A percentile compares a stretch with the other conserved stretches of the same genome.
Evolutionary conservation across 2,113 vertebrate genomes (phyloP).

Genomic region (Parus major): DNA sequence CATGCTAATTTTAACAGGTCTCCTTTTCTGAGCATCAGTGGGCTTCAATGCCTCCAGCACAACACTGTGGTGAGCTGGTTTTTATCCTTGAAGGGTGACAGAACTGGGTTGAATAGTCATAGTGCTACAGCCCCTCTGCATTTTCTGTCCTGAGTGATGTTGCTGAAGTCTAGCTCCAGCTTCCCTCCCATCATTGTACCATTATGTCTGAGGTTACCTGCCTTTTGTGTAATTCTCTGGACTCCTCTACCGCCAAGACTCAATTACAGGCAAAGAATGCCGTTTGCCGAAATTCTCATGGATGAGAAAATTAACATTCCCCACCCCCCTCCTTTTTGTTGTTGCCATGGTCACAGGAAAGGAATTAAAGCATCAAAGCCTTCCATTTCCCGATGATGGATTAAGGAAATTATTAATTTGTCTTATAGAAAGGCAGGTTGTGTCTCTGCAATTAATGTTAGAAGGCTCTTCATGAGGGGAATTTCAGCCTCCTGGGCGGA

Average conservation of each 20-base stretch:
- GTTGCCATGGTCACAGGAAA: conserved; percentile 68
- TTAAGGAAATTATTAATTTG: conserved; percentile 68
- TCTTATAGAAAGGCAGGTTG: conserved; percentile 41
- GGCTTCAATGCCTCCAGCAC: background rate
- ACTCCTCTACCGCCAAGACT: background rate
- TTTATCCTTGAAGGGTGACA: background rate
- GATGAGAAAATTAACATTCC: conserved; percentile 45
- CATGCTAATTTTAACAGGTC: background rate
- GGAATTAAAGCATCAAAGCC: conserved; percentile 68
- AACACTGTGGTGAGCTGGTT: background rate
- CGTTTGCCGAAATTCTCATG: conserved; percentile 41
- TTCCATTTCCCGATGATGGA: conserved; percentile 52
- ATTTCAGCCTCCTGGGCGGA: conserved; percentile 62
- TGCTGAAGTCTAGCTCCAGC: background rate
- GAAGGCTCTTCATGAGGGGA: conserved; percentile 35
- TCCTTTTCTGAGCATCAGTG: background rate
- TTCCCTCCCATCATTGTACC: background rate
- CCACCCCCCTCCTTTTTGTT: background rate
- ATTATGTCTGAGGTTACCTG: background rate
- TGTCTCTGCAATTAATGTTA: conserved; percentile 61
- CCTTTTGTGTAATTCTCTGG: background rate
- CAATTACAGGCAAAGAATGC: background rate
- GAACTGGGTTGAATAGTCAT: background rate
- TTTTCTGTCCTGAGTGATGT: background rate
- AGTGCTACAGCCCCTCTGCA: background rate